These are phyloP conservation scores for Propsilocerus akamusi DNA, from an alignment of 1,140 invertebrate species.

Conservation along the genomic window DNA sequence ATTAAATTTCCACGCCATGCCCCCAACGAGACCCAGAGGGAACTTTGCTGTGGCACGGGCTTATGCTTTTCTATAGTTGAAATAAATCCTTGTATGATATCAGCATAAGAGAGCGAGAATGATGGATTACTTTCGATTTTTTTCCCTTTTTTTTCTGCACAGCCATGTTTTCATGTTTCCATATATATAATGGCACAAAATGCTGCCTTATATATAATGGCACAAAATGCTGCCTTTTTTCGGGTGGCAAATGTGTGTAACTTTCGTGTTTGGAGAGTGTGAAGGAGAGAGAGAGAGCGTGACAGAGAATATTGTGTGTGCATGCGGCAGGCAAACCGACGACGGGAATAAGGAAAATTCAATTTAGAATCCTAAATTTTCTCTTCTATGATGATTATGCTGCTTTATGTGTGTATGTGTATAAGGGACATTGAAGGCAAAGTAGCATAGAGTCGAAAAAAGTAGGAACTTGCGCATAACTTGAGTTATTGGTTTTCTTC, in stretches of 20 bases:
- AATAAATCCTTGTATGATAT: constrained; percentile 1
- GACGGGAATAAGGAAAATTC: background rate
- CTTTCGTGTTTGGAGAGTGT: too few species aligned
- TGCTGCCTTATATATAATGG: background rate
- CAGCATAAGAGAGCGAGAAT: background rate
- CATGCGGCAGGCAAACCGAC: background rate
- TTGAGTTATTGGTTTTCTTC: background rate
- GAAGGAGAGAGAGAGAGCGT: background rate
- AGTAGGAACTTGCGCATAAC: constrained; percentile 1
- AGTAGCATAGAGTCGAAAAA: background rate
- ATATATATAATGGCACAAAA: background rate
- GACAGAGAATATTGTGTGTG: background rate
- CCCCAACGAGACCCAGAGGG: too few species aligned
- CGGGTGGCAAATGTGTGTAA: background rate
- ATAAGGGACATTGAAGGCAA: background rate
- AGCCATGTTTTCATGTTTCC: background rate
- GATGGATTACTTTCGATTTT: constrained; percentile 4
- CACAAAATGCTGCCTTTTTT: background rate
- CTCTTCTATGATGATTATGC: background rate
- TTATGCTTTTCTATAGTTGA: background rate
- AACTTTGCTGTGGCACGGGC: background rate
- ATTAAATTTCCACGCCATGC: too few species aligned
- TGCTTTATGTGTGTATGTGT: background rate
- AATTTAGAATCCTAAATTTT: background rate
- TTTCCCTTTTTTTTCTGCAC: background rate